Percentiles rank a stretch among this genome's conserved stretches.
These are phyloP conservation scores for Pangasius djambal DNA, from an alignment of 2,797 vertebrate genomes.

Conservation along the genomic window DNA sequence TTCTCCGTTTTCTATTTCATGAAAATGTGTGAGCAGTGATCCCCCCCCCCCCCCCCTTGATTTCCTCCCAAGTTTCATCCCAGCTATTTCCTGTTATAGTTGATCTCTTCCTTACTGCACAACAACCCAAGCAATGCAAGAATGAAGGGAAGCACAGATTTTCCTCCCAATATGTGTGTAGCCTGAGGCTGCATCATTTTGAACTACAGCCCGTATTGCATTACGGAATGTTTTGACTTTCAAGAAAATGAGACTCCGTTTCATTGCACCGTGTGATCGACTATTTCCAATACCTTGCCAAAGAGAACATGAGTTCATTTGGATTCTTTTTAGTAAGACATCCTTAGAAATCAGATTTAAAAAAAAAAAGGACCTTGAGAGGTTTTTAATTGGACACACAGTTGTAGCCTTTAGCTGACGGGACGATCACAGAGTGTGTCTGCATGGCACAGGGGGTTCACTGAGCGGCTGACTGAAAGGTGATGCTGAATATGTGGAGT, in stretches of 20 bases:
- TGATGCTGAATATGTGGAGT: conserved; percentile 51
- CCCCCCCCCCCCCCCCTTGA: no score
- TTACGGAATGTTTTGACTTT: conserved; percentile 8
- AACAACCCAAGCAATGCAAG: neutral
- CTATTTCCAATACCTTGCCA: neutral
- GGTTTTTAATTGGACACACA: neutral
- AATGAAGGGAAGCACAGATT: neutral
- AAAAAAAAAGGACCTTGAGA: neutral
- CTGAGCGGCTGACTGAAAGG: conserved; percentile 48
- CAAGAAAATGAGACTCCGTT: neutral
- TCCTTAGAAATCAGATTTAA: neutral
- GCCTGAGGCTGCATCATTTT: neutral
- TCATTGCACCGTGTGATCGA: neutral
- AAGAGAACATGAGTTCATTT: no score
- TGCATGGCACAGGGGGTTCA: conserved; percentile 24
- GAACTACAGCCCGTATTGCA: neutral
- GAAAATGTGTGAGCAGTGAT: neutral
- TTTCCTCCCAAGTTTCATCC: neutral
- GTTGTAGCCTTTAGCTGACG: neutral
- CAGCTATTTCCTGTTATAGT: neutral
- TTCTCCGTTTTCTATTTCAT: neutral
- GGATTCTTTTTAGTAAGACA: neutral
- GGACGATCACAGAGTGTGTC: neutral
- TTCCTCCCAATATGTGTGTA: neutral
- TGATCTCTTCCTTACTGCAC: neutral